Base-by-base conservation (phyloP, 2,113 vertebrate genomes). In the Lethenteron reissneri region DNA sequence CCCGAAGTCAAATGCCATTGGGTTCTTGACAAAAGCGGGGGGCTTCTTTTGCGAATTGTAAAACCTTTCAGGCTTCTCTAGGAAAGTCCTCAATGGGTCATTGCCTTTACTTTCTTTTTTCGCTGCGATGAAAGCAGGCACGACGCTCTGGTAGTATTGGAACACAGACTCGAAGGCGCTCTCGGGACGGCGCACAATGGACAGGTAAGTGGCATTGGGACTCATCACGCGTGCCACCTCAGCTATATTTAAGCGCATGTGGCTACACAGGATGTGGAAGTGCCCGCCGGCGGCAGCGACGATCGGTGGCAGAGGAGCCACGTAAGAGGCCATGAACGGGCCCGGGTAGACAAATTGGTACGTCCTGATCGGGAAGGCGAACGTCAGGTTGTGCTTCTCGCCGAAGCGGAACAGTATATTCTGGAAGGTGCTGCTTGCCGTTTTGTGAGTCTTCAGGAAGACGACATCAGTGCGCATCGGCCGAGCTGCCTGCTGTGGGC, bases 381-480 rank as follows among this genome's bases (percentile, higher is more conserved):
- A 92, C 58, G 71, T 80, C 56, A 95, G 82, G 19, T 78, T 74
- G 0, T 75, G 80, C 8, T 80, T 78, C 56, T 92, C 90, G 57
- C 89, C 90, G 0, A 86, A 92, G 72, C 88, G 87, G 76, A 91
- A 89, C 60, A 95, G 84, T 73, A 95, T 78, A 76, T 86, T 95
- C 73, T 89, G 83, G 70, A 95, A 80, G 0, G 88, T 92, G 81
- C 89, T 92, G 82, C 90, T 86, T 15, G 88, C 90, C 0, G 89
- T 91, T 80, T 94, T 94, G 80, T 91, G 88, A 2, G 88, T 92
- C 84, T 95, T 95, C 72, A 95, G 78, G 78, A 92, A 92, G 77
- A 90, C 87, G 70, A 90, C 78, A 73, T 84, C 85, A 17, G 78
- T 82, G 71, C 76, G 82, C 1, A 86, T 41, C 41, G 41, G 41